These are phyloP conservation scores for Patella vulgata DNA, from an alignment of 1,140 invertebrate genomes.

Conservation along the genomic window DNA sequence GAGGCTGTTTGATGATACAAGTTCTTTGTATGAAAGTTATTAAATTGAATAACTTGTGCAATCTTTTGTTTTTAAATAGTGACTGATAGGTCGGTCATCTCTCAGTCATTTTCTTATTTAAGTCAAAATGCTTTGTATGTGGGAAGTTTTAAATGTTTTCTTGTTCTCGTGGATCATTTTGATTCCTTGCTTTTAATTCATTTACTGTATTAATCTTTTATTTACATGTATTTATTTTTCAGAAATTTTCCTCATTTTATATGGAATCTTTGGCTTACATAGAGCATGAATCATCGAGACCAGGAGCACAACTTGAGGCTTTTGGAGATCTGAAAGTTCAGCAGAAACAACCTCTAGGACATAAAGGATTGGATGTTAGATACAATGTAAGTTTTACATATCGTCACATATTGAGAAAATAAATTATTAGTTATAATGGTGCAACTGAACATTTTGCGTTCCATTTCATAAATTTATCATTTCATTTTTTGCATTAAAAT, in stretches of 20 bases:
- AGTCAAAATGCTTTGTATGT: too few relatives aligned
- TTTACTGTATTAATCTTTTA: too few relatives aligned
- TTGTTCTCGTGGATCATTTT: too few relatives aligned
- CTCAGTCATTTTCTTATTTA: too few relatives aligned
- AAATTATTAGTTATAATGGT: neutral
- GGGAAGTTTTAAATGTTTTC: too few relatives aligned
- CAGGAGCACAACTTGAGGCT: slow-evolving; percentile 68
- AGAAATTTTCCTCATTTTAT: slow-evolving; percentile 60
- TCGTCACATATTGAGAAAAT: neutral
- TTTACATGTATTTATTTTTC: slow-evolving; percentile 39
- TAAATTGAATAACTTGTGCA: too few relatives aligned
- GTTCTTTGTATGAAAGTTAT: too few relatives aligned
- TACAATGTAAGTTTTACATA: slow-evolving; percentile 65
- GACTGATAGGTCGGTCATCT: too few relatives aligned
- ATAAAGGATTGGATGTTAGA: slow-evolving; percentile 68
- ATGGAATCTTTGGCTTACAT: slow-evolving; percentile 71
- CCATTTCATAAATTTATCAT: neutral
- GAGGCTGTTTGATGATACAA: too few relatives aligned
- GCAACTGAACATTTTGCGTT: neutral
- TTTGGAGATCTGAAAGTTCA: slow-evolving; percentile 71
- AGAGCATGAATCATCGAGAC: slow-evolving; percentile 67
- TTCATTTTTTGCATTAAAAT: neutral
- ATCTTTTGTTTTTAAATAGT: too few relatives aligned
- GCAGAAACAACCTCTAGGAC: slow-evolving; percentile 72
- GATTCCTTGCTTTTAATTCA: too few relatives aligned